Base-by-base conservation (phyloP, 2,797 vertebrate species). In the Pangasius macronema region DNA sequence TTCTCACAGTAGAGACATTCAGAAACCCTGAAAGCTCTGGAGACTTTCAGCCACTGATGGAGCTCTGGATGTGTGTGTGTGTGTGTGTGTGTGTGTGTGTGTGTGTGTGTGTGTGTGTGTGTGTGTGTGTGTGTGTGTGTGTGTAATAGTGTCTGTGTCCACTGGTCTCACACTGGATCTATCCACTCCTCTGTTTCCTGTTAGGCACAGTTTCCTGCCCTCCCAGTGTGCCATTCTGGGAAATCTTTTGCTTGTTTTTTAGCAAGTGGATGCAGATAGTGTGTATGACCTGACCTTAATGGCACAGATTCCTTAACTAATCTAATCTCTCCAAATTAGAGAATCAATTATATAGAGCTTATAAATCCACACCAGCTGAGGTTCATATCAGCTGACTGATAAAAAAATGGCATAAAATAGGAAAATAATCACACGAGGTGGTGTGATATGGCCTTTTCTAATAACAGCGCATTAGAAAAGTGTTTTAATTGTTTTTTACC, bases 181-280 rank as follows among this genome's bases (percentile, higher is more conserved):
- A 77, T 86, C 11, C 83, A 59, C 84, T 83, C 61, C 73, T 88
- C 85, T 79, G 87, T 86, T 88, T 88, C 87, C 87, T 88, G 87
- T 88, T 83, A 86, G 87, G 81, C 85, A 79, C 13, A 72, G 87
- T 86, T 88, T 88, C 87, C 85, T 86, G 80, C 72, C 75, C 72
- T 83, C 80, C 49, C 72, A 83, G 53, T 42, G 85, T 83, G 72
- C 80, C 80, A 88, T 86, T 70, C 87, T 86, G 80, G 84, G 84
- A 85, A 86, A 77, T 65, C n/a, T 36, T 86, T 76, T 57, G 22
- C 30, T 59, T 86, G 63, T 77, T 87, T 77, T 77, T 86, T 85
- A 67, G 87, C 53, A 65, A 83, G 36, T 14, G 63, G 80, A 88
- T 77, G 72, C 80, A 83, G 85, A 59, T 63, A 65, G 59, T 83